Evolutionary conservation across 2,888 invertebrate genomes (phyloP).

Genomic region (Itoplectis maculator): DNA sequence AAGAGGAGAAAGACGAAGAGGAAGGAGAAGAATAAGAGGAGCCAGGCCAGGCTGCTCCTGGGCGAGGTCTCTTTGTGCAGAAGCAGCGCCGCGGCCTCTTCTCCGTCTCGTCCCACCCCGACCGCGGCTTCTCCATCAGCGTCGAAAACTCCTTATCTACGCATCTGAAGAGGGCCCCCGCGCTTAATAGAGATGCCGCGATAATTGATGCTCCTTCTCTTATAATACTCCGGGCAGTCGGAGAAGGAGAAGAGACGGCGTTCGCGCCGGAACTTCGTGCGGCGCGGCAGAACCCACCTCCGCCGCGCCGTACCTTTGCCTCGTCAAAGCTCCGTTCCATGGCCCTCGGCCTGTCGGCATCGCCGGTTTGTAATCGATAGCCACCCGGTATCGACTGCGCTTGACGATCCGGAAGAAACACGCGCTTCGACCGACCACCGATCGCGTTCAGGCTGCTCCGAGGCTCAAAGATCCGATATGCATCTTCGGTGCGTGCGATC

Average conservation of each 20-base stretch:
- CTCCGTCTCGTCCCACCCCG: conserved; percentile 28
- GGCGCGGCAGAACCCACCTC: conserved; percentile 24
- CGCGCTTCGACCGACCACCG: conserved; percentile 34
- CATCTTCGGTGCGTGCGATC: conserved; percentile 30
- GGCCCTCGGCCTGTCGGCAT: conserved; percentile 32
- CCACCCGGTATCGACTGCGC: conserved; percentile 40
- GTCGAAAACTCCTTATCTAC: conserved; percentile 70
- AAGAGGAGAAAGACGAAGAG: conserved; percentile 50
- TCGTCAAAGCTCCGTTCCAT: conserved; percentile 55
- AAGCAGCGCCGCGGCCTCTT: conserved; percentile 54
- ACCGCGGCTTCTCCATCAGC: conserved; percentile 59
- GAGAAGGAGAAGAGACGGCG: conserved; percentile 11
- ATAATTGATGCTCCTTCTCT: conserved; percentile 70
- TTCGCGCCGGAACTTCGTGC: conserved; percentile 30
- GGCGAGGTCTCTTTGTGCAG: conserved; percentile 58
- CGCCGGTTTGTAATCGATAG: conserved; percentile 63
- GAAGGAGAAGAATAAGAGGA: conserved; percentile 39
- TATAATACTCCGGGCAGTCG: conserved; percentile 48
- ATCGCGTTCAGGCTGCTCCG: conserved; percentile 43
- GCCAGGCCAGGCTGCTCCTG: conserved; percentile 26
- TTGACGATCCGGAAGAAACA: conserved; percentile 62
- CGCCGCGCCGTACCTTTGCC: conserved; percentile 1
- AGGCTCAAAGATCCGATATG: conserved; percentile 36
- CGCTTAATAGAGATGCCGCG: conserved; percentile 75
- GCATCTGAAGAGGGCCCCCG: conserved; percentile 69